Percentiles rank a stretch among this genome's conserved stretches.
Evolutionary conservation across 2,113 vertebrate species (phyloP).

Genomic region (Edolisoma coerulescens): DNA sequence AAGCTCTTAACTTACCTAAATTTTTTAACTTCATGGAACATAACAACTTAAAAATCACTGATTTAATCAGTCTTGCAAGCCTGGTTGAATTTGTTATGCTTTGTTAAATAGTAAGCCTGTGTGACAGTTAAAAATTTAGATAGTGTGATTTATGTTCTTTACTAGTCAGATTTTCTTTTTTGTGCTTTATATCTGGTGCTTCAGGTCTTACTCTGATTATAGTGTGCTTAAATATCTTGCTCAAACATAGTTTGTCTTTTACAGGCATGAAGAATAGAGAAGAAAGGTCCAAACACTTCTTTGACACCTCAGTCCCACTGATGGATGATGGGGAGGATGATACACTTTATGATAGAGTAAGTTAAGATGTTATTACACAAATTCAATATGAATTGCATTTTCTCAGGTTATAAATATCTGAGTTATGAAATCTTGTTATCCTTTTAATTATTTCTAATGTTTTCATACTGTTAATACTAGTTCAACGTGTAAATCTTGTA

Average conservation of each 20-base stretch:
- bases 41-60: background rate
- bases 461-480: background rate
- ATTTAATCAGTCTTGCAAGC: background rate
- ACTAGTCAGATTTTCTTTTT: background rate
- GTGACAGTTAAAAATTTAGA: background rate
- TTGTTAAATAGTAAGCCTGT: background rate
- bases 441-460: background rate
- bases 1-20: background rate
- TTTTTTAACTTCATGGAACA: background rate
- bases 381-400: background rate
- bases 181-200: background rate
- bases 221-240: background rate
- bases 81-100: background rate
- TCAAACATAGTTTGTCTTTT: background rate
- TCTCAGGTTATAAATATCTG: background rate
- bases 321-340: slow-evolving; percentile 93
- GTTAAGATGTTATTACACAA: background rate
- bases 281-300: slow-evolving; percentile 96
- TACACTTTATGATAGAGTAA: slow-evolving; percentile 87
- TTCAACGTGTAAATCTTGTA: background rate
- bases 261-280: slow-evolving; percentile 97
- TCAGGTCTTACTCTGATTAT: background rate
- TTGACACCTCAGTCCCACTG: slow-evolving; percentile 89
- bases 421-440: background rate
- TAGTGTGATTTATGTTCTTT: background rate